phyloP scores from a whole-genome alignment of 1,140 invertebrate genomes.

The Drosophila insularis region DNA sequence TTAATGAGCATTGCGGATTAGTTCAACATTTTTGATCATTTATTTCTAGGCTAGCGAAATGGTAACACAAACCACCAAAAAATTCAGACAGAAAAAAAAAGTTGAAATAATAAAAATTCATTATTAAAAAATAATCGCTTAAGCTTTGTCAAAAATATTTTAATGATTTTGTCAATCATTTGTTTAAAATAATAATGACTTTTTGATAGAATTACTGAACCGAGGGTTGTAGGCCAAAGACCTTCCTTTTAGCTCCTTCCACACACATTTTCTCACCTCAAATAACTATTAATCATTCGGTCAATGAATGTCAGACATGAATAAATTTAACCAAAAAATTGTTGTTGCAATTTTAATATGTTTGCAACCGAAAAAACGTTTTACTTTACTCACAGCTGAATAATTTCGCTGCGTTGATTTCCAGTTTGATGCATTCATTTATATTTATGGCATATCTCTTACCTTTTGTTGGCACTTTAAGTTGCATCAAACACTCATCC shows the following conservation, averaged over 20 bases:
- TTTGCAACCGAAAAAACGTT: background rate
- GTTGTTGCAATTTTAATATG: constrained; percentile 54
- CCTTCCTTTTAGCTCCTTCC: background rate
- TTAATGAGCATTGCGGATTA: constrained; percentile 61
- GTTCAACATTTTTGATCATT: constrained; percentile 48
- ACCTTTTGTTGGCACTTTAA: constrained; percentile 35
- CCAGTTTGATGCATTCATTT: constrained; percentile 75
- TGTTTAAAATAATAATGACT: constrained; percentile 61
- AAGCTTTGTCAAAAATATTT: constrained; percentile 28
- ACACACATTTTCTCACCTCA: background rate
- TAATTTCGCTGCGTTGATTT: constrained; percentile 41
- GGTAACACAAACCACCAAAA: constrained; percentile 17
- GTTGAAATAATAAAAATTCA: constrained; percentile 6
- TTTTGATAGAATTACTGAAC: constrained; percentile 43
- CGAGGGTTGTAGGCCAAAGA: constrained; percentile 15
- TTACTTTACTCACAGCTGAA: constrained; percentile 46
- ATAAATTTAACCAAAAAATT: constrained; percentile 11
- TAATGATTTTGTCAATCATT: constrained; percentile 71
- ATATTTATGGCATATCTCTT: constrained; percentile 54
- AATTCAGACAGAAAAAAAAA: constrained; percentile 1
- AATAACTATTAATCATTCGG: constrained; percentile 62
- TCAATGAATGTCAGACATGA: constrained; percentile 9
- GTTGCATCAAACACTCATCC: constrained; percentile 20
- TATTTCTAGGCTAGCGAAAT: constrained; percentile 43
- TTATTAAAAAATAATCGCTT: constrained; percentile 30